Base-by-base conservation (phyloP, 2,888 invertebrate species). In the Eilema griseolum region DNA sequence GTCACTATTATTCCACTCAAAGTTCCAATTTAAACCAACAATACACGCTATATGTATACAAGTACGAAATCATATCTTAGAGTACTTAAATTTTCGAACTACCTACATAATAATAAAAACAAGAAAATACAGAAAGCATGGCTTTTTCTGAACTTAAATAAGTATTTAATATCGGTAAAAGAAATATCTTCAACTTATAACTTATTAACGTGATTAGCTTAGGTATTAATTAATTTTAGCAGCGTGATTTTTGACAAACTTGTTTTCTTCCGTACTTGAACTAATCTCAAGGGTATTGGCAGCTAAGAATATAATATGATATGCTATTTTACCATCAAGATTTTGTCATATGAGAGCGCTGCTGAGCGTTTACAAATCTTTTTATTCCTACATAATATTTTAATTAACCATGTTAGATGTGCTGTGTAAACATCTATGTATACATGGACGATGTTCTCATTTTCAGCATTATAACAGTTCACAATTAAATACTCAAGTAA, bases 1-100 rank as follows among this genome's bases (percentile, higher is more conserved):
- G 94, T 94, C 94, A 94, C 93, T 93, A 88, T 93, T 92, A 89
- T 84, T 77, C 75, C 74, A 76, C 72, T 59, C 37, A 73, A 71
- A 68, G 71, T 63, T 70, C 52, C 37, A 73, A 69, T 74, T 67
- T 37, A 69, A 71, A 52, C 52, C 69, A 76, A 74, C 74, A 65
- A 66, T 59, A 73, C 61, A 72, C 69, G 72, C 72, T 72, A 68
- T 70, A 67, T 65, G 66, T 73, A 67, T 66, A 66, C 57, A 61
- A 79, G 76, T 76, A 72, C 75, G 75, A 71, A 75, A 73, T 81
- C 81, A 82, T 82, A 83, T 85, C 81, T 70, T 81, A 81, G 72
- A 80, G 85, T 85, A 85, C 86, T 85, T 85, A 84, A 81, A 70
- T 73, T 76, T 77, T 80, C 69, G 70, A 78, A 77, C 78, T 73